Base-by-base conservation (phyloP, 1,140 invertebrate species). In the Cataglyphis hispanica region DNA sequence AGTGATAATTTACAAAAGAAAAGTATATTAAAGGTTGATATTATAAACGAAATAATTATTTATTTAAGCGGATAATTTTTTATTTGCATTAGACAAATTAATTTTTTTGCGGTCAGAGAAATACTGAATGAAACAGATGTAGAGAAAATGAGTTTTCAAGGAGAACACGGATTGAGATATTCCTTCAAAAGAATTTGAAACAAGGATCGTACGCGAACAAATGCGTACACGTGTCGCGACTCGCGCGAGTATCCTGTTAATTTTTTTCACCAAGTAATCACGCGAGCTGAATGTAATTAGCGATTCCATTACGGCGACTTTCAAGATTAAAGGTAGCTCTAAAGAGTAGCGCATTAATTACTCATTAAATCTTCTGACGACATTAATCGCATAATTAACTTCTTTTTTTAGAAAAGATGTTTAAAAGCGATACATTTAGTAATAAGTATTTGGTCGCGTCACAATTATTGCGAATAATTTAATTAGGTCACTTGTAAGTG, bases 281-380 rank as follows among this genome's bases (percentile, higher is more conserved):
- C 63, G 34, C 69, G 22, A 53, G 19, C 10, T 22, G 50, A n/a
- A 8, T 22, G 50, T 77, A 89, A 89, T 89, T 89, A 88, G 84
- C 22, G n/a, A n/a, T 27, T 25, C 16, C 37, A 10, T 19, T 43
- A n/a, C 61, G n/a, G 5, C 61, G n/a, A 5, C 19, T 11, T n/a
- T 37, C n/a, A 2, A 34, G 22, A 27, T 60, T 25, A 53, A 67
- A n/a, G 60, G 53, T 27, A 27, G 66, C 69, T 53, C 13, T 19
- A 10, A 19, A n/a, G 27, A 53, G 66, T 19, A 22, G 53, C 75
- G 61, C 25, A 87, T 80, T 87, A 87, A 86, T 66, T 60, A 56
- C 1, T 61, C 40, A 67, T 80, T 75, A 74, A 64, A 7, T 1
- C 25, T 77, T 0, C 8, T 19, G 37, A 13, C 13, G 53, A 31